These are phyloP conservation scores for Sphenopsis melanotis DNA, from an alignment of 2,797 vertebrate genomes.

Conservation along the genomic window DNA sequence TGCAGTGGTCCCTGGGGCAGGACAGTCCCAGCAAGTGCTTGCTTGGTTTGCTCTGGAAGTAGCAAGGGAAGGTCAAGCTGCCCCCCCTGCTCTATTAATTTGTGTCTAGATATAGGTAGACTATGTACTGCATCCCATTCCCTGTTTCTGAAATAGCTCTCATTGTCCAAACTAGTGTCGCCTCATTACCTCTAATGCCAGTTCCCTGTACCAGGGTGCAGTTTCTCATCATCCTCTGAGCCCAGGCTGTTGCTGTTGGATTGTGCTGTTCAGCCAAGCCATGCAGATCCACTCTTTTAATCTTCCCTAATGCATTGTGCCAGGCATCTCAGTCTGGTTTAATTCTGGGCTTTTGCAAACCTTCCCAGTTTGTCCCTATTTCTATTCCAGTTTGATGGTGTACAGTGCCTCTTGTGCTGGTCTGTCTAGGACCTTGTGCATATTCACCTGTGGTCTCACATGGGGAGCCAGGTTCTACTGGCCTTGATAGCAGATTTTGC, in stretches of 20 bases:
- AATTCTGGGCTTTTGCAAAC: neutral
- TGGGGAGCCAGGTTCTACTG: neutral
- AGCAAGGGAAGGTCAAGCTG: neutral
- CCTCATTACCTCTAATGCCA: neutral
- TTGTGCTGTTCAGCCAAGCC: neutral
- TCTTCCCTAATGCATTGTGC: neutral
- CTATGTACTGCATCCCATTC: neutral
- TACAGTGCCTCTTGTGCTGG: neutral
- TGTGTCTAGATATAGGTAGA: neutral
- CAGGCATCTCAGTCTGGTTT: neutral
- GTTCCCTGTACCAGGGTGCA: neutral
- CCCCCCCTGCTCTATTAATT: neutral
- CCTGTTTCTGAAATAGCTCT: neutral
- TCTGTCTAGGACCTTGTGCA: neutral
- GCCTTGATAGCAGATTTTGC: neutral
- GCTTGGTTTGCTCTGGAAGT: neutral
- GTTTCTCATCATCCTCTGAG: neutral
- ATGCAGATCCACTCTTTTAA: neutral
- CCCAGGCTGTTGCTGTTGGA: neutral
- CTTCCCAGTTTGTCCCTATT: neutral
- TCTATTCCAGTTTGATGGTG: neutral
- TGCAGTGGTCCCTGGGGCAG: neutral
- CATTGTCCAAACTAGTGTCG: neutral
- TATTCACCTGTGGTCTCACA: neutral
- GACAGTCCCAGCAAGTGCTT: neutral